Conservation (phyloP, 2,888 invertebrate genomes). For the Athetis lepigone region DNA sequence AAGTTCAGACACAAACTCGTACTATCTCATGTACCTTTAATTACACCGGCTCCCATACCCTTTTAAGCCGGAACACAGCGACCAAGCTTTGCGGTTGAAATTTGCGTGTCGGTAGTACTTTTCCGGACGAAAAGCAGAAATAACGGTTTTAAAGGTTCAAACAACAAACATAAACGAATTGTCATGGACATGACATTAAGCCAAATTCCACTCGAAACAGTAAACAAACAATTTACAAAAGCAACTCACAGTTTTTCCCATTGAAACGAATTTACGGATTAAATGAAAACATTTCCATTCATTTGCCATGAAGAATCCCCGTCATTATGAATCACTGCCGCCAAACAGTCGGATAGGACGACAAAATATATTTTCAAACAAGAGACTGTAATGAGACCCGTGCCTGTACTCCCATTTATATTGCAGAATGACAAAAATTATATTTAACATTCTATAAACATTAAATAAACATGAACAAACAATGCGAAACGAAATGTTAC, state of each 20-base stretch:
- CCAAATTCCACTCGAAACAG: conserved; percentile 8
- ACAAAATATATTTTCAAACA: conserved; percentile 59
- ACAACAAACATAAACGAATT: background rate
- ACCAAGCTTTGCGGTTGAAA: too few species aligned
- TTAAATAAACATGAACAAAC: conserved; percentile 38
- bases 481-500: conserved; percentile 21
- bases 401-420: conserved; percentile 44
- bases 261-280: conserved; percentile 45
- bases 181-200: conserved; percentile 16
- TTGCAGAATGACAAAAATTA: conserved; percentile 30
- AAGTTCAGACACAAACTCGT: too few species aligned
- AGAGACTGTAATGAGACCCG: conserved; percentile 49
- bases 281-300: conserved; percentile 60
- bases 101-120: too few species aligned
- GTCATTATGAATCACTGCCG: conserved; percentile 54
- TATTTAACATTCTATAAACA: conserved; percentile 24
- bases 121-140: too few species aligned
- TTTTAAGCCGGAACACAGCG: too few species aligned
- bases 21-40: too few species aligned
- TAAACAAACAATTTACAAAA: conserved; percentile 29
- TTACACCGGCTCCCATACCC: too few species aligned
- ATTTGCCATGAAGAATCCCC: conserved; percentile 54
- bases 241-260: conserved; percentile 25
- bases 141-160: background rate
- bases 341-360: conserved; percentile 46